These are phyloP conservation scores for Meteorus sp. DNA, from an alignment of 1,140 invertebrate species.

Conservation along the genomic window DNA sequence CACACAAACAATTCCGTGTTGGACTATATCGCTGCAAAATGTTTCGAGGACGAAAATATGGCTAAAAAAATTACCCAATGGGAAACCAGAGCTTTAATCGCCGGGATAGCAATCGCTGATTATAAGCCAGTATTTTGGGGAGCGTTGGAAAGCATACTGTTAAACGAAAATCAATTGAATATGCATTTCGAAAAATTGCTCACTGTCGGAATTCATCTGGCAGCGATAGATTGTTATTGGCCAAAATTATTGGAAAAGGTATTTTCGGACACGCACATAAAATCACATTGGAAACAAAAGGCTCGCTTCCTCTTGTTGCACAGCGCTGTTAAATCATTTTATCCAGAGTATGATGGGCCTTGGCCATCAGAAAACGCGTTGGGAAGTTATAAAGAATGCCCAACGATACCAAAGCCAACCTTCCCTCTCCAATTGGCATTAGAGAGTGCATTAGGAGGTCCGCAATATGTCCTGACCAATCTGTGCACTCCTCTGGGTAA, in stretches of 20 bases:
- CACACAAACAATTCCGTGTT: slow-evolving; percentile 61
- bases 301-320: slow-evolving; percentile 60
- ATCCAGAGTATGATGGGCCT: slow-evolving; percentile 54
- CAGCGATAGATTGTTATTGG: slow-evolving; percentile 61
- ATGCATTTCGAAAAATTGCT: slow-evolving; percentile 44
- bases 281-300: neutral
- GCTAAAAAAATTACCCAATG: slow-evolving; percentile 37
- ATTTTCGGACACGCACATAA: slow-evolving; percentile 48
- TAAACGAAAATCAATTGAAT: slow-evolving; percentile 45
- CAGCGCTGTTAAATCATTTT: slow-evolving; percentile 61
- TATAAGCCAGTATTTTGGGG: slow-evolving; percentile 64
- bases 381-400: neutral
- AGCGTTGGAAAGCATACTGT: slow-evolving; percentile 50
- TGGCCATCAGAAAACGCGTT: slow-evolving; percentile 44
- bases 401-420: slow-evolving; percentile 21
- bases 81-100: slow-evolving; percentile 56
- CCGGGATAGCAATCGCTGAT: slow-evolving; percentile 60
- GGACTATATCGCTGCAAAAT: slow-evolving; percentile 60
- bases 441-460: slow-evolving; percentile 53
- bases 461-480: slow-evolving; percentile 51
- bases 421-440: slow-evolving; percentile 49
- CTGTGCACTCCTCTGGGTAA: slow-evolving; percentile 53
- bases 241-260: slow-evolving; percentile 57
- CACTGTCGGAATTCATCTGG: slow-evolving; percentile 58
- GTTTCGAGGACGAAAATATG: slow-evolving; percentile 45